Conservation (phyloP, 2,797 vertebrate genomes). For the Sphenodon punctatus region DNA sequence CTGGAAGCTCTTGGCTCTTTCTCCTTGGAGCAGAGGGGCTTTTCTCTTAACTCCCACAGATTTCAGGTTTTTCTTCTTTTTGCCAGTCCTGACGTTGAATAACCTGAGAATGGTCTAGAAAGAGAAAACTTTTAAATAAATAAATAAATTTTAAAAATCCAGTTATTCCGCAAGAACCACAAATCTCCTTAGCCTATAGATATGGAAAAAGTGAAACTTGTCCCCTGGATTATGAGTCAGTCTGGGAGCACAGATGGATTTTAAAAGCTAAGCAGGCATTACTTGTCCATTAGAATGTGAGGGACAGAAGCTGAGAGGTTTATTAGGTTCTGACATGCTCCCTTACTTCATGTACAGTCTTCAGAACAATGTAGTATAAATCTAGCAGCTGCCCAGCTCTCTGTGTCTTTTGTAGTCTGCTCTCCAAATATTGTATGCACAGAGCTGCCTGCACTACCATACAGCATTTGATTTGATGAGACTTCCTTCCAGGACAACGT, state of each 20-base stretch:
- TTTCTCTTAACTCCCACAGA: no score
- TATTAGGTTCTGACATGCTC: background rate
- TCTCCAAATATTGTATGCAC: no score
- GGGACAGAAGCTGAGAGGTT: background rate
- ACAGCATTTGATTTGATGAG: no score
- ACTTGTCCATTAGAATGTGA: background rate
- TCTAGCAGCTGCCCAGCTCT: background rate
- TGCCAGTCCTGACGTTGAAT: background rate
- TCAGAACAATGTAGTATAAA: background rate
- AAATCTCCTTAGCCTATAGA: background rate
- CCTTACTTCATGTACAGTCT: background rate
- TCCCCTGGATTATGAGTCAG: background rate
- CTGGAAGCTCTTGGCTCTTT: no score
- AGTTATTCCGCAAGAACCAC: background rate
- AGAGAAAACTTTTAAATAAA: background rate
- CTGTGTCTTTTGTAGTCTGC: no score
- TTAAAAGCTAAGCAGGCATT: background rate
- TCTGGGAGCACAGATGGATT: background rate
- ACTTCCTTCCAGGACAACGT: no score
- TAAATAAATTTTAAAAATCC: no score
- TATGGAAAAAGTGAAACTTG: background rate
- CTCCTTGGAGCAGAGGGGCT: no score
- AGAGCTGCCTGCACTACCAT: no score
- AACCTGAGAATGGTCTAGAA: background rate
- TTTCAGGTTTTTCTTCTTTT: no score